phyloP scores from a whole-genome alignment of 2,797 vertebrate genomes.

The Sebastes umbrosus region DNA sequence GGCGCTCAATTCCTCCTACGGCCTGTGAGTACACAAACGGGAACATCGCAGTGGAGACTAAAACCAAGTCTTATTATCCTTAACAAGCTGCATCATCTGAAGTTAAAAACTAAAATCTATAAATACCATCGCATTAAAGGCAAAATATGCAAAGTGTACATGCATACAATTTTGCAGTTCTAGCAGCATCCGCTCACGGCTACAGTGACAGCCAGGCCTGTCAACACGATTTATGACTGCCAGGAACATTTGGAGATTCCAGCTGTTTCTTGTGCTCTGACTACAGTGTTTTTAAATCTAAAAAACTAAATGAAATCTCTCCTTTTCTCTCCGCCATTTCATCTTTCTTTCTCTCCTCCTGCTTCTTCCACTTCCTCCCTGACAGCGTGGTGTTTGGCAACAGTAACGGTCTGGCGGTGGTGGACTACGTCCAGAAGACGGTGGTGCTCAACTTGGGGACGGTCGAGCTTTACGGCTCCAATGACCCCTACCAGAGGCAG shows the following conservation, averaged over 20 bases:
- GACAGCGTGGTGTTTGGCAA: slow-evolving; percentile 97
- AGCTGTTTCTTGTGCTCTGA: neutral
- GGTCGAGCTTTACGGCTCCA: slow-evolving; percentile 94
- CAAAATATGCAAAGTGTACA: neutral
- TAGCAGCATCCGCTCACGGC: neutral
- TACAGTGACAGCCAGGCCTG: neutral
- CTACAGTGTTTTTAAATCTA: neutral
- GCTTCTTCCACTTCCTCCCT: neutral
- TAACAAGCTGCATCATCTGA: neutral
- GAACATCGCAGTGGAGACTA: neutral
- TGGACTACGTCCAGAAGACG: slow-evolving; percentile 98
- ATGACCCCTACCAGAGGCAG: slow-evolving; percentile 96
- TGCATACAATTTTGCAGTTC: neutral
- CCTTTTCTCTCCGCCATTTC: neutral
- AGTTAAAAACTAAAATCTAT: neutral
- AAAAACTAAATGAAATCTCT: slow-evolving; percentile 4
- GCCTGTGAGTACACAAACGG: slow-evolving; percentile 74
- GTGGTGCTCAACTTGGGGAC: slow-evolving; percentile 94
- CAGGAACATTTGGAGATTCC: neutral
- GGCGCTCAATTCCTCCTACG: slow-evolving; percentile 93
- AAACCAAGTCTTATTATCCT: neutral
- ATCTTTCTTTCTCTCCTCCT: neutral
- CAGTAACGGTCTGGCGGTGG: slow-evolving; percentile 94
- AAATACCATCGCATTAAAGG: neutral
- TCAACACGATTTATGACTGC: slow-evolving; percentile 4